These are phyloP conservation scores for Petrolisthes cinctipes DNA, from an alignment of 2,888 invertebrate genomes.

Conservation along the genomic window DNA sequence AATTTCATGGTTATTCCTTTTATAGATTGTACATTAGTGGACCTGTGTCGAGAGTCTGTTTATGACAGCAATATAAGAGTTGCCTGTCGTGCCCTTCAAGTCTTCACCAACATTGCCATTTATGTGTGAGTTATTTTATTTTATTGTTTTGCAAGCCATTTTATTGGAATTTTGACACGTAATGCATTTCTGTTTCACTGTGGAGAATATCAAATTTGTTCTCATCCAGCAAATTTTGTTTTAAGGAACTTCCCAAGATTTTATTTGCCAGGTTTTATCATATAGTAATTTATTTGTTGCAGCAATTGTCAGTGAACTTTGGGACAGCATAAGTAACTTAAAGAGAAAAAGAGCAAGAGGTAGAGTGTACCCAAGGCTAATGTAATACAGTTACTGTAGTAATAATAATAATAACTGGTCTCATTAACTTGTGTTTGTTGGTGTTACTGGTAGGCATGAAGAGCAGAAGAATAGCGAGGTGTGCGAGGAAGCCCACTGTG, in stretches of 20 bases:
- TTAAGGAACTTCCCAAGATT: too few relatives aligned
- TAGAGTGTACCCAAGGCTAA: too few relatives aligned
- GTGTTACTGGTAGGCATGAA: conserved; percentile 39
- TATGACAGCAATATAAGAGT: conserved; percentile 78
- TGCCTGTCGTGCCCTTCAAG: conserved; percentile 83
- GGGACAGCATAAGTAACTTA: too few relatives aligned
- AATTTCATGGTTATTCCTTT: not conserved
- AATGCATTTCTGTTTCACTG: too few relatives aligned
- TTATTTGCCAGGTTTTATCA: too few relatives aligned
- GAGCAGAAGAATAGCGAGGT: conserved; percentile 47
- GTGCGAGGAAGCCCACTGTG: conserved; percentile 53
- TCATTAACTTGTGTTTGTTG: not conserved
- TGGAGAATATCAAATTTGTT: not conserved
- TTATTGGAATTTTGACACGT: too few relatives aligned
- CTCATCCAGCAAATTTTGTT: not conserved
- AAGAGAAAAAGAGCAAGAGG: too few relatives aligned
- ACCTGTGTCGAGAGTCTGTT: conserved; percentile 76
- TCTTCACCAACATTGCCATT: conserved; percentile 79
- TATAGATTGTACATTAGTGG: conserved; percentile 74
- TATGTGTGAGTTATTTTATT: conserved; percentile 71
- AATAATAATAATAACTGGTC: too few relatives aligned
- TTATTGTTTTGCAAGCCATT: too few relatives aligned
- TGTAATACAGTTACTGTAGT: too few relatives aligned
- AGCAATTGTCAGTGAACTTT: too few relatives aligned
- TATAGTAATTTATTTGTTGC: too few relatives aligned